Evolutionary conservation across 1,140 invertebrate species (phyloP), one percentile per base, ranked within the genome.

Genomic region (Drosophila micromelanica): DNA sequence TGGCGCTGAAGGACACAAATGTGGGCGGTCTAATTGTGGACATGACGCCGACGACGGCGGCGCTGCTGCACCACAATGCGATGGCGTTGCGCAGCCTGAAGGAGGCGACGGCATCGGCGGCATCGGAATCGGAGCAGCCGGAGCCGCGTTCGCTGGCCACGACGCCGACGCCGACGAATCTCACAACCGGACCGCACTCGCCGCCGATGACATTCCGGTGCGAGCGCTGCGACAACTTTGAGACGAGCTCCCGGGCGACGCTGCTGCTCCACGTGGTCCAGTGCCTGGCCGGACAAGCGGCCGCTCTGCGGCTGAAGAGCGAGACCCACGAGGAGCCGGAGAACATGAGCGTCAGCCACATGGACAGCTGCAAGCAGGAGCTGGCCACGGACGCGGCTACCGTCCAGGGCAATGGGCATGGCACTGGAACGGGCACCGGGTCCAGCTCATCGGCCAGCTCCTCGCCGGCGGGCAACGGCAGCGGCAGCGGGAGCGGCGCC

Each of bases 171-270:
- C 49, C 49, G 51, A 91, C 90, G 64, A 91, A 91, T 79, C 76
- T 91, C 38, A 87, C 74, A 62, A 87, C 90, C 13, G 70, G 71
- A 13, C 73, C 85, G 11, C 76, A 86, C 11, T 82, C 78, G 55
- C 78, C 90, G 48, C 76, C 81, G 17, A 80, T 90, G 90, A 93
- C 91, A 78, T 94, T 93, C 80, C 93, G 94, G 79, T 95, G 94
- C 87, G 94, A 95, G 78, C 93, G 94, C 59, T 95, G 95, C 92
- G 95, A 95, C 74, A 94, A 93, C 77, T 95, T 95, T 80, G 95
- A 95, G 92, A 94, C 94, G 15, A 92, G 93, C 78, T 95, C 94
- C 70, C 93, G 94, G 78, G 91, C 93, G 40, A 93, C 94, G 42
- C 92, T 95, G 59, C 93, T 93, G 65, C 93, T 94, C 40, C 95